Evolutionary conservation across 1,140 invertebrate species (phyloP), one percentile per base, ranked within the genome.

Genomic region (Acromyrmex charruanus): DNA sequence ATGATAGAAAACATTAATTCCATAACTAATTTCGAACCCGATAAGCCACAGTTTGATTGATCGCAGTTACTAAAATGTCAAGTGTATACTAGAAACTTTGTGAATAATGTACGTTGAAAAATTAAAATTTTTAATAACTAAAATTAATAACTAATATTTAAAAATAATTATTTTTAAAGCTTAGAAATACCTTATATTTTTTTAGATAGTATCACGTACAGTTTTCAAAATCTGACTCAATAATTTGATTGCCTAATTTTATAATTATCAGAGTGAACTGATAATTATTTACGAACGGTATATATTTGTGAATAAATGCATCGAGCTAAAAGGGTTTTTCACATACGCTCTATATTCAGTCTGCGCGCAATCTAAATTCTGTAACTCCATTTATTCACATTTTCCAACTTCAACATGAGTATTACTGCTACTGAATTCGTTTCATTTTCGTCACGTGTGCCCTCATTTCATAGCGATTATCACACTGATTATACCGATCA

Each of bases 331-430:
- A 44, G n/a, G 14, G 21, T 75, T 39, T 31, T 35, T 18, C 14
- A 53, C 7, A 25, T 35, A 51, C 7, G 14, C 18, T 35, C 61
- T 18, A 68, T 3, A 53, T 25, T 51, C 77, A 51, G n/a, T 35
- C n/a, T 39, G 77, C 44, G 61, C 28, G 61, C 44, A 79, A 65
- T 53, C 63, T 80, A 80, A 80, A 68, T 68, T 79, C 66, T 31
- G 55, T 35, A 77, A 77, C 55, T 77, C 16, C 53, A 39, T 77
- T 77, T 61, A 61, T 61, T 28, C 35, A 44, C 59, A 53, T 35
- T 68, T 66, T 53, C 18, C 28, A 68, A 35, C 28, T 31, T 35
- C 18, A 18, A 80, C 44, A 28, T 35, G 18, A 53, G 44, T 53
- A 80, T 80, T 49, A n/a, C 18, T 18, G 25, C 18, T 12, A 55